Evolutionary conservation across 2,113 vertebrate species (phyloP), one percentile per base, ranked within the genome.

Genomic region (Brienomyrus brachyistius): DNA sequence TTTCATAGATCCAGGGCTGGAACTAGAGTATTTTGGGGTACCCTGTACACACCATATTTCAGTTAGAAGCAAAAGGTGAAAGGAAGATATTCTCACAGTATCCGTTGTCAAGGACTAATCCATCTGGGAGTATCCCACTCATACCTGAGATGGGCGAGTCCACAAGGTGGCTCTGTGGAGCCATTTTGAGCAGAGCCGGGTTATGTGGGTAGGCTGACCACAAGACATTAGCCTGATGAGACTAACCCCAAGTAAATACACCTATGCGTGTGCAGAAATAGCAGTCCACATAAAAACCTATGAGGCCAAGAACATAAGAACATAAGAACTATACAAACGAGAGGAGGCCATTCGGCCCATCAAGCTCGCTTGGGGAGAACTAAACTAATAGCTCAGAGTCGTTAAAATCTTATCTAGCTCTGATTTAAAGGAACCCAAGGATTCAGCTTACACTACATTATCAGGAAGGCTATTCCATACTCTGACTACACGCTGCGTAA

Each of bases 231-330:
- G 62, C n/a, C n/a, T 1, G 62, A 66, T 27, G 62, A 66, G 8
- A 66, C 62, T 66, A 66, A 66, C n/a, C 8, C 62, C 62, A 10
- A n/a, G n/a, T 5, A 52, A 54, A 86, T 19, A 56, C 45, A 54
- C 4, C 13, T 52, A 86, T n/a, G 66, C 47, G 48, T 83, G 35
- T 80, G 31, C 5, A 45, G 62, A 82, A 27, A 80, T 56, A 82
- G 11, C 45, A 54, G 51, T 70, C 48, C 23, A 52, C 15, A 52
- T 88, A 40, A 3, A 23, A 45, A 85, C n/a, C 70, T 88, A 51
- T 85, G 15, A 27, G 80, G 89, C 70, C 84, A 17, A 89, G 86
- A 89, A 89, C n/a, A n/a, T n/a, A n/a, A n/a, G n/a, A n/a, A n/a
- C n/a, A n/a, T n/a, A n/a, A n/a, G n/a, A n/a, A n/a, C n/a, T n/a